Evolutionary conservation across 2,888 invertebrate species (phyloP).

Genomic region (Pediacus dermestoides): DNA sequence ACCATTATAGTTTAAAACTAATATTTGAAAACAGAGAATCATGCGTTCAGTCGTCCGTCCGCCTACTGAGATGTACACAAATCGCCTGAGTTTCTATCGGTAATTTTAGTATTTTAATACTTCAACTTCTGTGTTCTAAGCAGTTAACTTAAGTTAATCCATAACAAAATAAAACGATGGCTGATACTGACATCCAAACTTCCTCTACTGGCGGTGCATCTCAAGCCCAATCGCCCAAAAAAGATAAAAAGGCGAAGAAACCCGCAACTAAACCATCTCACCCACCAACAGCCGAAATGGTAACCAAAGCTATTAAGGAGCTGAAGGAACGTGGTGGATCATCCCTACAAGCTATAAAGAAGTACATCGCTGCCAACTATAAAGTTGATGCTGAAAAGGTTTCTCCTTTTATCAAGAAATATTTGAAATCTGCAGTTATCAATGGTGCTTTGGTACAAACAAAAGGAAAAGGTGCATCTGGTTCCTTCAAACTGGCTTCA

Average conservation of each 20-base stretch:
- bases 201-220: too few species aligned
- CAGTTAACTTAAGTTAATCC: too few species aligned
- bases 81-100: too few species aligned
- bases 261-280: slow-evolving; percentile 38
- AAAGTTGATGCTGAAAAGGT: slow-evolving; percentile 58
- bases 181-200: too few species aligned
- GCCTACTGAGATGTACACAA: too few species aligned
- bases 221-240: too few species aligned
- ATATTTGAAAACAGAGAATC: too few species aligned
- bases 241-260: slow-evolving; percentile 41
- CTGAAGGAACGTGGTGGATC: slow-evolving; percentile 58
- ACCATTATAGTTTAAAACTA: too few species aligned
- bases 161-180: too few species aligned
- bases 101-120: too few species aligned
- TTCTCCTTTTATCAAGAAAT: slow-evolving; percentile 58
- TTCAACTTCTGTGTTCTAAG: too few species aligned
- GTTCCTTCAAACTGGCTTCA: slow-evolving; percentile 49
- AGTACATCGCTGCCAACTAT: slow-evolving; percentile 59
- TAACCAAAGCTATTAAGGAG: slow-evolving; percentile 54
- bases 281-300: slow-evolving; percentile 56
- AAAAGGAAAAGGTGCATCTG: slow-evolving; percentile 55
- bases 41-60: too few species aligned
- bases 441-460: slow-evolving; percentile 54
- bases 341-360: slow-evolving; percentile 58
- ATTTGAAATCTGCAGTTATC: slow-evolving; percentile 57